These are phyloP conservation scores for Disparrhopalites patrizii DNA, from an alignment of 2,888 invertebrate genomes.

Conservation along the genomic window DNA sequence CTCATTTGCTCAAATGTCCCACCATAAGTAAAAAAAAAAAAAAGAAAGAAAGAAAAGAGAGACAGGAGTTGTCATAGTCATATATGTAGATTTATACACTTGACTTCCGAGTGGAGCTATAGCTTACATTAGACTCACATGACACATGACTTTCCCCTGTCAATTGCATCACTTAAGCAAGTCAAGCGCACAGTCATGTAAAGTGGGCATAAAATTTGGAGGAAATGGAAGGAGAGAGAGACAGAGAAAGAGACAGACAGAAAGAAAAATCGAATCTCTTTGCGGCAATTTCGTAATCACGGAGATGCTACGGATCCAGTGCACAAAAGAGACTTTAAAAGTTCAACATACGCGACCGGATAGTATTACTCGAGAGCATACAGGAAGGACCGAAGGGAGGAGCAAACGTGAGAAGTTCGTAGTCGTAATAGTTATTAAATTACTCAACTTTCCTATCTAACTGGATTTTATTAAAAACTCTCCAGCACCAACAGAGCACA, in stretches of 20 bases:
- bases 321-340: too few relatives aligned
- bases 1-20: too few relatives aligned
- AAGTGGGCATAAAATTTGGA: too few relatives aligned
- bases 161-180: too few relatives aligned
- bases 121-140: too few relatives aligned
- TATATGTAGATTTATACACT: background rate
- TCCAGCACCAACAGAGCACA: background rate
- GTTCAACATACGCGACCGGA: too few relatives aligned
- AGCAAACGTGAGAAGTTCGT: background rate
- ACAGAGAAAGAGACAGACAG: background rate
- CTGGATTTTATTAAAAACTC: constrained; percentile 15
- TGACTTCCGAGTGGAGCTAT: background rate
- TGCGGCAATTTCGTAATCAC: too few relatives aligned
- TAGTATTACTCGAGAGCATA: too few relatives aligned
- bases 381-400: too few relatives aligned
- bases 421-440: constrained; percentile 5
- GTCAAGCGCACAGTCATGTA: too few relatives aligned
- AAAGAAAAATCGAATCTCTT: background rate
- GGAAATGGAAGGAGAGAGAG: too few relatives aligned
- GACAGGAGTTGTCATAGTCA: background rate
- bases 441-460: constrained; percentile 14
- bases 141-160: too few relatives aligned
- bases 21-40: background rate
- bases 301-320: background rate
- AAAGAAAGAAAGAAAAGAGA: constrained; percentile 2